Evolutionary conservation across 2,888 invertebrate genomes (phyloP), one percentile per base, ranked within the genome.

Genomic region (Watsonalla cultraria): DNA sequence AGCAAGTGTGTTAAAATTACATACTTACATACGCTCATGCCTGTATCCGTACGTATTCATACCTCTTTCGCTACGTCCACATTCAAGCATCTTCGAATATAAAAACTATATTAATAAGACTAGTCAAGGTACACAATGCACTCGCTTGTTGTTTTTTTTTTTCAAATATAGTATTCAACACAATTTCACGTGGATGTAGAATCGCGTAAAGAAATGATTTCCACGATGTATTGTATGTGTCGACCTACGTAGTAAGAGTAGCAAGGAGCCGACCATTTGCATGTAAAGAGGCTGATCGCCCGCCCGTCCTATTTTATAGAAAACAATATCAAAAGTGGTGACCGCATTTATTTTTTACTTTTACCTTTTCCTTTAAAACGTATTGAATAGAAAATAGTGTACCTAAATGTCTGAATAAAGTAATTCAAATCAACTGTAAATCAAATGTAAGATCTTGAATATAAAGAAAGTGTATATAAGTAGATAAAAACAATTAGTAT

Each of bases 271-370:
- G 47, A 56, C 54, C 53, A 70, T 73, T 71, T 72, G 68, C 68
- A 74, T 74, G 66, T 65, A 64, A 74, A 74, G 63, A 65, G 62
- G 55, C 56, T 64, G 64, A 74, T 69, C 63, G 60, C 54, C 67
- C 63, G 60, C 54, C 67, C 66, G 65, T 63, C 66, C 49, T 49
- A 37, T 49, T 68, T 66, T 67, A 65, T 62, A 60, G 69, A 65
- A 61, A 66, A 64, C 67, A 66, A 70, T 72, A 71, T 66, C 59
- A 66, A 70, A 68, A 68, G 67, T 65, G 61, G 71, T 61, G 53
- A 59, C 57, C 62, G 53, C 59, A 69, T 72, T 70, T 68, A 64
- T 66, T 68, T 67, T 72, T 70, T 68, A 64, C 68, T 68, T 67
- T 55, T 62, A 59, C 15, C 49, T 65, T 68, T 53, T 60, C 53